Evolutionary conservation across 1,140 invertebrate species (phyloP).

Genomic region (Pogonomyrmex californicus): DNA sequence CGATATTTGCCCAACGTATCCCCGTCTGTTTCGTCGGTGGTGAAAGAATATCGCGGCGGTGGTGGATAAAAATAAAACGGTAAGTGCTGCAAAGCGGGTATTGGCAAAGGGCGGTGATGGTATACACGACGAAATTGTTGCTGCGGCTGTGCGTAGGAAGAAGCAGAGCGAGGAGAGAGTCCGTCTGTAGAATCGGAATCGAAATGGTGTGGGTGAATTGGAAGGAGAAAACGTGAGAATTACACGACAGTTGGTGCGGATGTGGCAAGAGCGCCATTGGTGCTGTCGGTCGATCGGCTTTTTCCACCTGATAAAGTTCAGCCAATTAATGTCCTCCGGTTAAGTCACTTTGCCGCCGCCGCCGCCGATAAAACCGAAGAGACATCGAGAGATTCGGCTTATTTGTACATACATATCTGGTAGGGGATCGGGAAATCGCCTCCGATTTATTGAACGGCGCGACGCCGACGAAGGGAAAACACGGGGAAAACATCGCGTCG

Average conservation of each 20-base stretch:
- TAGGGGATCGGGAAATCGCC: conserved; percentile 33
- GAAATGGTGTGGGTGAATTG: conserved; percentile 32
- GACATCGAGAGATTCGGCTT: conserved; percentile 53
- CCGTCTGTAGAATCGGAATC: neutral
- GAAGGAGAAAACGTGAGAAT: conserved; percentile 35
- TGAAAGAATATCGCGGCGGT: conserved; percentile 59
- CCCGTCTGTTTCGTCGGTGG: conserved; percentile 37
- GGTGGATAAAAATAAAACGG: conserved; percentile 66
- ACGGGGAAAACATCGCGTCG: conserved; percentile 10
- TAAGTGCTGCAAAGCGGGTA: conserved; percentile 46
- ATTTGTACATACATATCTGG: conserved; percentile 24
- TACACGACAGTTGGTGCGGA: conserved; percentile 51
- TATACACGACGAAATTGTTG: conserved; percentile 64
- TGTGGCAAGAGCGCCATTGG: conserved; percentile 11
- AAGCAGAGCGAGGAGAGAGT: conserved; percentile 37
- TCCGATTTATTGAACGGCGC: conserved; percentile 63
- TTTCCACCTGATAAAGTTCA: conserved; percentile 71
- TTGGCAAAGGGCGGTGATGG: conserved; percentile 37
- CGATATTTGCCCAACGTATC: conserved; percentile 47
- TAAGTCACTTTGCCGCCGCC: conserved; percentile 49
- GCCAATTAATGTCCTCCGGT: conserved; percentile 67
- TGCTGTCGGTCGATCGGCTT: conserved; percentile 38
- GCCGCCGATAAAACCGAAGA: conserved; percentile 38
- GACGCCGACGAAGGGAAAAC: conserved; percentile 3
- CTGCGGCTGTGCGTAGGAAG: conserved; percentile 15